Evolutionary conservation across 2,797 vertebrate genomes (phyloP).

Genomic region (Argya squamiceps): DNA sequence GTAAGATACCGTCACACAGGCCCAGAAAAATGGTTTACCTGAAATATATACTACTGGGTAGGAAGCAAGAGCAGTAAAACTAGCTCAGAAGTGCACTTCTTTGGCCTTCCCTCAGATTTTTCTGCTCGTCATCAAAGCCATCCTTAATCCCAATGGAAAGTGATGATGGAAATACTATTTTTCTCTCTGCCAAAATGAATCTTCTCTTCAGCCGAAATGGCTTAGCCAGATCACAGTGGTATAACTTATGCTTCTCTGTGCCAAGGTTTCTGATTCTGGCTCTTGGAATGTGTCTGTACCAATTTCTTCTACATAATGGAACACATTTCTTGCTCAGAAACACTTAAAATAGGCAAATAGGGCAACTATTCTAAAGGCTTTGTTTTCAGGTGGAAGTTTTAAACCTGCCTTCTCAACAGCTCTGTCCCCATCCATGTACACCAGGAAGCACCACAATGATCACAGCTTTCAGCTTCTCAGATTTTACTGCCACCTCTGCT

Average conservation of each 20-base stretch:
- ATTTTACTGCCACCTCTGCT: neutral
- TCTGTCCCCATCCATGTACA: neutral
- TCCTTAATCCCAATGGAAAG: neutral
- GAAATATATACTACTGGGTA: neutral
- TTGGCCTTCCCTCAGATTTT: neutral
- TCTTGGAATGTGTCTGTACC: neutral
- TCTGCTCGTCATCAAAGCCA: slow-evolving; percentile 12
- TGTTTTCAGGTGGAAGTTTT: neutral
- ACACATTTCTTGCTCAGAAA: neutral
- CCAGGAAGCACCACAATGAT: neutral
- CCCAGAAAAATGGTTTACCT: neutral
- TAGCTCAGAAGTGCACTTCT: neutral
- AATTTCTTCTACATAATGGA: neutral
- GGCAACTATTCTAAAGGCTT: neutral
- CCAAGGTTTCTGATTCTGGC: neutral
- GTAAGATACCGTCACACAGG: neutral
- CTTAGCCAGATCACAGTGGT: slow-evolving; percentile 11
- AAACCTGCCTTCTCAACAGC: neutral
- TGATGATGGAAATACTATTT: slow-evolving; percentile 25
- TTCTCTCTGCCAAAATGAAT: slow-evolving; percentile 2
- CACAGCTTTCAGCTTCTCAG: neutral
- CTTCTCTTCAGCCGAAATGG: neutral
- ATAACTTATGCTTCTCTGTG: neutral
- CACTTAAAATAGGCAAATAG: neutral
- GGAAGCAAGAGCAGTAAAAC: neutral